Evolutionary conservation across 1,140 invertebrate genomes (phyloP), one percentile per base, ranked within the genome.

Genomic region (Alviniconcha marisindica): DNA sequence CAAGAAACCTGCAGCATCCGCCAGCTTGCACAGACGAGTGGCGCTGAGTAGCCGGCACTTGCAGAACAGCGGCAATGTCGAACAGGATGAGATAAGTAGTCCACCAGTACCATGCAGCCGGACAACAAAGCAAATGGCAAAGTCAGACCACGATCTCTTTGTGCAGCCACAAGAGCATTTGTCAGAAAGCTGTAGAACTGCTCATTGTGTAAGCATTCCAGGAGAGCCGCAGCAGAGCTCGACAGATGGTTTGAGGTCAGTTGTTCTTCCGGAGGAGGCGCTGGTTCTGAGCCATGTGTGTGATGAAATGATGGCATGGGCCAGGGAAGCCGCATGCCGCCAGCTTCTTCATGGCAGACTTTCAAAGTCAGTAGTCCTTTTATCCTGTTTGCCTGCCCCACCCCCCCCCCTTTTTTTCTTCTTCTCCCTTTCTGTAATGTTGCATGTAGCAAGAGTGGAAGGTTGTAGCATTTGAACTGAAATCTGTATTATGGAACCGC

Each of bases 281-380:
- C 18, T 36, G 18, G 31, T 14, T 38, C 54, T 78, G 18, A 78
- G 77, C 51, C 77, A 78, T 38, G 51, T 31, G 2, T 78, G 77
- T 24, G 14, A 56, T 36, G 77, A 78, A 24, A 60, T 60, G 51
- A 78, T 78, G 77, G 15, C 24, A 24, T 56, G 51, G 44, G 77
- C 77, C 0, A 15, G n/a, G 5, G 36, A 56, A 24, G 36, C 38
- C 0, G 60, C 60, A 31, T 31, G 28, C 1, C 51, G 36, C 24
- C 77, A 56, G 1, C 36, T 78, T 18, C 48, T n/a, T 2, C 10
- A 38, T 21, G 51, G 51, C 38, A 78, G 28, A 14, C 12, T 14
- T 51, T 77, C 74, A 78, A 31, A 38, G 69, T 71, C 38, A 71
- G 69, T 71, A 24, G n/a, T 7, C 21, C 18, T 40, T 71, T 24